Conservation (phyloP, 2,888 invertebrate species). For the Octonoba sinensis region DNA sequence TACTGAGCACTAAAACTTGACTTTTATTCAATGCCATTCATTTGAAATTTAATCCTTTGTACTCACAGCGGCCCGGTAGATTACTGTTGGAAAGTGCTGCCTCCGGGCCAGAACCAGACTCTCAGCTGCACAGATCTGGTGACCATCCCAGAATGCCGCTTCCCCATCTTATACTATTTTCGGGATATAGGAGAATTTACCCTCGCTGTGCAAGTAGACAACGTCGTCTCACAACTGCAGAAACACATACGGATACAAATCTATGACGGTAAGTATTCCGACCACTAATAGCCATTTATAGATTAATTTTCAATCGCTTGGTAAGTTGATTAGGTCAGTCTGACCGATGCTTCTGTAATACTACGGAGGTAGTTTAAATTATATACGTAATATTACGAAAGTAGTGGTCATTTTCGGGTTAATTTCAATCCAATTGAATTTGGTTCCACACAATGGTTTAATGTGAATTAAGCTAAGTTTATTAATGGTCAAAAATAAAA, state of each 20-base stretch:
- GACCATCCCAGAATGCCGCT: slow-evolving; percentile 74
- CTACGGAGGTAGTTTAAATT: too few species aligned
- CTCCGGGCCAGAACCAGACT: slow-evolving; percentile 14
- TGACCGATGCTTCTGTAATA: too few species aligned
- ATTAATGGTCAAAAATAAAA: too few species aligned
- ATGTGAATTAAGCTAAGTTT: too few species aligned
- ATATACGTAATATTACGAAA: too few species aligned
- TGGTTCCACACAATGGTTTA: too few species aligned
- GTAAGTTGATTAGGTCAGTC: too few species aligned
- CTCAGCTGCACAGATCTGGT: slow-evolving; percentile 72
- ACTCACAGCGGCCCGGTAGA: slow-evolving; percentile 50
- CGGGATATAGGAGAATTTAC: slow-evolving; percentile 79
- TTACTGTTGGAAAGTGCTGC: slow-evolving; percentile 60
- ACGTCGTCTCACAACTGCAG: slow-evolving; percentile 75
- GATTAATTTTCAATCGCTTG: too few species aligned
- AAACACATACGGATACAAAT: slow-evolving; percentile 79
- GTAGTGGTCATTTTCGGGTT: too few species aligned
- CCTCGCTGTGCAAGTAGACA: slow-evolving; percentile 82
- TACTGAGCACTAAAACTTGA: background rate
- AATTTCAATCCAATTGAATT: too few species aligned
- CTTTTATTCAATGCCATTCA: background rate
- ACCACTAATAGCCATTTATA: too few species aligned
- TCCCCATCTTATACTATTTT: slow-evolving; percentile 80
- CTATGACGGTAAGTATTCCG: slow-evolving; percentile 80
- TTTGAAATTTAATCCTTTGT: background rate